Evolutionary conservation across 2,797 vertebrate species (phyloP), one percentile per base, ranked within the genome.

Genomic region (Hippopotamyrus pictus): DNA sequence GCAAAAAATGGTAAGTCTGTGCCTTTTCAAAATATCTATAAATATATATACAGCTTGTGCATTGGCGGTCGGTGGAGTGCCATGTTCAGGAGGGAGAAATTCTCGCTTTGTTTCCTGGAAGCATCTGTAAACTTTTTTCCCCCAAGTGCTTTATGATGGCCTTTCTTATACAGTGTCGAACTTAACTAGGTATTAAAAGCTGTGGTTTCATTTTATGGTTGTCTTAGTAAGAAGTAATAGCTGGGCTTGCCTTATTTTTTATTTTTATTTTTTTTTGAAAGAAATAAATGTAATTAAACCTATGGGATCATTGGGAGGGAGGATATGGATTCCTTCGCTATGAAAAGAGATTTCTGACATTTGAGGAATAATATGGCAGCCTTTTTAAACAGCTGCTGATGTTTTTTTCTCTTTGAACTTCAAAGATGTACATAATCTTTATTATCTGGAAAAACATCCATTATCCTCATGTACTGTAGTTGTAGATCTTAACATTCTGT

Each of bases 1-100:
- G 88, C 89, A 92, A 91, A 93, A 92, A 88, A 87, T 85, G 90
- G 87, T 9, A 90, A 91, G 91, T 46, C 89, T 90, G 93, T 93
- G 92, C 92, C 93, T 94, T 94, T 92, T 85, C 89, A 90, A 59
- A 90, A 91, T 86, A 86, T 2, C 46, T 83, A 50, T 51, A 48
- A 85, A 48, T 25, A 14, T 25, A 76, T 29, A 73, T 86, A 91
- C 57, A 91, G 87, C 82, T 11, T 89, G 76, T 89, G 17, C 62
- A 79, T 44, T 79, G 88, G 79, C 88, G 86, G 86, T 79, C 73
- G 89, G 29, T 62, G 29, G 84, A 90, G 88, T 86, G 83, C 79
- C 46, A 12, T 69, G 65, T 88, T 53, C 54, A 90, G 88, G 50
- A 19, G 25, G 25, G 88, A 25, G 22, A n/a, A 7, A 3, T 59